A percentile compares a stretch with the other conserved stretches of the same genome.
These are phyloP conservation scores for Liodrosophila aerea DNA, from an alignment of 2,888 invertebrate species.

Conservation along the genomic window DNA sequence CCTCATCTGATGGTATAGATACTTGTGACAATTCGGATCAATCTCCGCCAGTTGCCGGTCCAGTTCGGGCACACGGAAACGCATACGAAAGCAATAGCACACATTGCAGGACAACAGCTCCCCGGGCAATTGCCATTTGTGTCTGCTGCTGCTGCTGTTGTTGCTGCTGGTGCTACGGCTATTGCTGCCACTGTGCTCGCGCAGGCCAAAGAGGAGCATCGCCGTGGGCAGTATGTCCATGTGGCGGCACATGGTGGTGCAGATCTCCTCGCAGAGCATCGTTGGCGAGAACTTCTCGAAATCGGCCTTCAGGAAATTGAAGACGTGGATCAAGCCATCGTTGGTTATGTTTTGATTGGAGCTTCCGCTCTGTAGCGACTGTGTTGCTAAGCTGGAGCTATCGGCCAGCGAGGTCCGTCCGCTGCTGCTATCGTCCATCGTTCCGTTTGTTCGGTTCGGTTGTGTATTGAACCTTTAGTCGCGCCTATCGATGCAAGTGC, in stretches of 20 bases:
- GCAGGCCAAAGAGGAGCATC: conserved; percentile 90
- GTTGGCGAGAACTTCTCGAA: conserved; percentile 72
- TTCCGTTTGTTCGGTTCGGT: too few species aligned
- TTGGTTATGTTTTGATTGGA: conserved; percentile 48
- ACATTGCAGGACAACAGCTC: conserved; percentile 83
- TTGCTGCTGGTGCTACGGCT: conserved; percentile 7
- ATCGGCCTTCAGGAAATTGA: conserved; percentile 68
- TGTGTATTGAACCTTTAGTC: too few species aligned
- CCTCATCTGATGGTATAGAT: conserved; percentile 92
- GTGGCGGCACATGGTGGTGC: conserved; percentile 87
- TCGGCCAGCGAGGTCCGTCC: conserved; percentile 57
- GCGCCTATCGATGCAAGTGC: too few species aligned
- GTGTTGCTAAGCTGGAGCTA: conserved; percentile 57
- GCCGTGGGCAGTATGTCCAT: conserved; percentile 89
- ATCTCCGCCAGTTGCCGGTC: conserved; percentile 80
- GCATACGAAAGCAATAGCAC: conserved; percentile 89
- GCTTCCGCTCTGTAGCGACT: conserved; percentile 50
- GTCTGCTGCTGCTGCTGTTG: conserved; percentile 48
- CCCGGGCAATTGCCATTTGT: conserved; percentile 87
- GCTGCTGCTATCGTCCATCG: conserved; percentile 72
- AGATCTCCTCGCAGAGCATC: conserved; percentile 87
- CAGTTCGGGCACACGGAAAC: conserved; percentile 87
- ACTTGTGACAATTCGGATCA: conserved; percentile 91
- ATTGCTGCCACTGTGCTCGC: conserved; percentile 82
- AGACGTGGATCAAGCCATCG: conserved; percentile 70